Evolutionary conservation across 2,113 vertebrate genomes (phyloP).

Genomic region (Clupea harengus): DNA sequence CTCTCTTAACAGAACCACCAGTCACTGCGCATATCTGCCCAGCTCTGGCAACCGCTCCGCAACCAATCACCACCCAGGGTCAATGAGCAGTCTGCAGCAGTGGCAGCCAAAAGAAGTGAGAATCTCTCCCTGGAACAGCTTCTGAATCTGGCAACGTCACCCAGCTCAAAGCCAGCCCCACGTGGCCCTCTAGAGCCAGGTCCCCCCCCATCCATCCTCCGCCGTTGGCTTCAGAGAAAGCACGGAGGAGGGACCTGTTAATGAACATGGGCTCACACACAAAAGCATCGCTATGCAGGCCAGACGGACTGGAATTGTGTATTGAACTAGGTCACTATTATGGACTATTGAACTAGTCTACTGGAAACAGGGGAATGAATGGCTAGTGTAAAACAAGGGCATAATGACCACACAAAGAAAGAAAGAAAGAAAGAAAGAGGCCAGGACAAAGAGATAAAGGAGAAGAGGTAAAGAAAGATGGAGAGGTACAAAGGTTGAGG

Average conservation of each 20-base stretch:
- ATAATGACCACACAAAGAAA: background rate
- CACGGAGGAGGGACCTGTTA: background rate
- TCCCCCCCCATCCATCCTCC: background rate
- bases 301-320: background rate
- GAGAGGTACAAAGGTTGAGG: background rate
- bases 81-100: constrained; percentile 1
- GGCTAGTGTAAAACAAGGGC: background rate
- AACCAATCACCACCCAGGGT: background rate
- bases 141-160: background rate
- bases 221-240: background rate
- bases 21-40: background rate
- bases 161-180: background rate
- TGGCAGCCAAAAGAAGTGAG: background rate
- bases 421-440: background rate
- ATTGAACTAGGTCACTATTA: background rate
- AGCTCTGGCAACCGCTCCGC: background rate
- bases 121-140: background rate
- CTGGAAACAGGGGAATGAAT: background rate
- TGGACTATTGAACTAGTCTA: background rate
- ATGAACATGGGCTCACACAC: background rate
- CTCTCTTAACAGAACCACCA: background rate
- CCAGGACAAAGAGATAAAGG: background rate
- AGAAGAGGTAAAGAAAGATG: background rate
- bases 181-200: background rate
- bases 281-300: background rate